Evolutionary conservation across 2,888 invertebrate species (phyloP), one percentile per base, ranked within the genome.

Genomic region (Autographa pulchrina): DNA sequence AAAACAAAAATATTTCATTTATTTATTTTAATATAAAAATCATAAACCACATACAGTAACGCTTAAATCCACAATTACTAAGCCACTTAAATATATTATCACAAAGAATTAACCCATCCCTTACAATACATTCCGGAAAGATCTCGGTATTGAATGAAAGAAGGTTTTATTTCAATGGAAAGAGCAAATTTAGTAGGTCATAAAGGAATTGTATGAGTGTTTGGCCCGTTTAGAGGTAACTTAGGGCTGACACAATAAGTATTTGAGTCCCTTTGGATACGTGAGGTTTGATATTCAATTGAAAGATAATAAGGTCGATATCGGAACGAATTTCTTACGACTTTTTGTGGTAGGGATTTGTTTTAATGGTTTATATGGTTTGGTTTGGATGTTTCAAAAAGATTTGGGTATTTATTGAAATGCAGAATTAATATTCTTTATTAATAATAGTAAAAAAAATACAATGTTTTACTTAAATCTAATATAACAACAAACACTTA

Each of bases 151-250:
- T 71, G 69, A 74, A 77, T 70, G 68, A 80, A 25, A 25, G 25
- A 3, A 25, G 25, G 25, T 25, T 25, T 25, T 25, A 25, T 25
- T 25, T 25, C 25, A 25, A 25, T 25, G 25, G 25, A 72, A 74
- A 62, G 78, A 81, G 68, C 59, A 65, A 67, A 81, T 80, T 77
- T 77, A 68, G 70, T 68, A 32, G 68, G 62, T 61, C 70, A 78
- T 78, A 80, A 81, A 75, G 59, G 71, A 74, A 80, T 74, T 74
- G 70, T 74, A 78, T 61, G 74, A 68, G 60, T 20, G 65, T 59
- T 58, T 68, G 70, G 56, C 20, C 60, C 64, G 59, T 48, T 18
- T 60, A 41, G 32, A 25, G 48, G 58, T 76, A 77, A 80, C 77
- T 61, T 62, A 61, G 68, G 65, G 60, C 11, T 62, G 54, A 59